Conservation (phyloP, 2,113 vertebrate species). For the Megaleporinus macrocephalus region DNA sequence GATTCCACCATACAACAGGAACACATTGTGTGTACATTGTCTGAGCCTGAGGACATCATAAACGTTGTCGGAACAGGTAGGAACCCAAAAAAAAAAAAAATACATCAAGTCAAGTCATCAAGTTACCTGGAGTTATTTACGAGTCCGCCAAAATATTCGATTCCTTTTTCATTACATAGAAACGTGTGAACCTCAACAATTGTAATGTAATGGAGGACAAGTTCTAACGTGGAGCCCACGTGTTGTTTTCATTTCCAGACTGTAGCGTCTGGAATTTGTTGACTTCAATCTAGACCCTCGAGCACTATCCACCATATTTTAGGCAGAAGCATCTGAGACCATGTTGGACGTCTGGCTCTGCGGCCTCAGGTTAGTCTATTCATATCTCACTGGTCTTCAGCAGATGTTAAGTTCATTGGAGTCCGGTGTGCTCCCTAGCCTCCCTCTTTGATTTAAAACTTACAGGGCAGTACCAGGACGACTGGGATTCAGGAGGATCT, state of each 20-base stretch:
- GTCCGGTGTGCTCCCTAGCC: neutral
- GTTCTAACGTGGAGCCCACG: neutral
- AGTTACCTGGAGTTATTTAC: conserved; percentile 42
- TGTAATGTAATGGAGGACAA: conserved; percentile 9
- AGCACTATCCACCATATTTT: neutral
- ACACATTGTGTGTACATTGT: conserved; percentile 61
- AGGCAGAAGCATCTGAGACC: neutral
- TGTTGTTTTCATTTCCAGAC: conserved; percentile 19
- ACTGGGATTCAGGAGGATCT: neutral
- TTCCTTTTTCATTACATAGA: conserved; percentile 47
- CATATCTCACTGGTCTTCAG: neutral
- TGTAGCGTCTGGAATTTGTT: conserved; percentile 9
- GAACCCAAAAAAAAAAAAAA: conserved; percentile 46
- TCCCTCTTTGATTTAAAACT: neutral
- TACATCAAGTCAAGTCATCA: conserved; percentile 53
- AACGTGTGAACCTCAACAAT: conserved; percentile 57
- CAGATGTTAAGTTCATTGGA: neutral
- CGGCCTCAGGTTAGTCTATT: neutral
- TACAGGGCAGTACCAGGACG: neutral
- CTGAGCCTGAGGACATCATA: conserved; percentile 63
- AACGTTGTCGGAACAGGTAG: conserved; percentile 54
- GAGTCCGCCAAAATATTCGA: conserved; percentile 43
- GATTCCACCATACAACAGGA: conserved; percentile 65
- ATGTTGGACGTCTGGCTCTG: neutral
- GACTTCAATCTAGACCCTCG: neutral